Evolutionary conservation across 2,888 invertebrate species (phyloP).

Genomic region (Cosmia pyralina): DNA sequence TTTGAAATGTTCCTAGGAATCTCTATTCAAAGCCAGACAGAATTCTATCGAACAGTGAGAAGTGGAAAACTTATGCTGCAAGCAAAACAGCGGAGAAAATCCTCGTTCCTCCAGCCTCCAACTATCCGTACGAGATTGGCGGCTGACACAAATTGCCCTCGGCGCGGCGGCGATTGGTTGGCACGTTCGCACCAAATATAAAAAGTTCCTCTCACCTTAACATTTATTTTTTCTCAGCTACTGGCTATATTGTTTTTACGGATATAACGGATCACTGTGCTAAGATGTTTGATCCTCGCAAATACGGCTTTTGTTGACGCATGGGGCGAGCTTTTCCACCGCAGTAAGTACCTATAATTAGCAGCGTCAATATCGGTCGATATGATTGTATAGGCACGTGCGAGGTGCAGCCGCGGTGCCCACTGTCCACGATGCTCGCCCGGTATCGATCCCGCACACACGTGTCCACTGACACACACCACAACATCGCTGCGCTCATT

Average conservation of each 20-base stretch:
- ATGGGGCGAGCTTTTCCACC: neutral
- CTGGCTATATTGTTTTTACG: constrained; percentile 34
- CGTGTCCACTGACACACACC: constrained; percentile 36
- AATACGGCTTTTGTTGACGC: neutral
- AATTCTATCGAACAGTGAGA: constrained; percentile 58
- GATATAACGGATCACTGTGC: constrained; percentile 20
- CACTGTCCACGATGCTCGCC: constrained; percentile 39
- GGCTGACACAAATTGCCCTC: constrained; percentile 69
- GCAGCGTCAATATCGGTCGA: constrained; percentile 16
- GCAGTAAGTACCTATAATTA: constrained; percentile 27
- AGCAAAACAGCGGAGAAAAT: constrained; percentile 53
- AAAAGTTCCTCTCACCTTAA: constrained; percentile 60
- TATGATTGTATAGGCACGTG: constrained; percentile 25
- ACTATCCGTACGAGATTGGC: constrained; percentile 59
- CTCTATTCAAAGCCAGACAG: constrained; percentile 3
- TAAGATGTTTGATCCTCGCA: constrained; percentile 22
- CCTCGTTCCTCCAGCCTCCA: constrained; percentile 51
- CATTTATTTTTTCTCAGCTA: constrained; percentile 51
- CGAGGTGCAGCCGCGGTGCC: constrained; percentile 36
- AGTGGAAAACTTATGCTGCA: constrained; percentile 59
- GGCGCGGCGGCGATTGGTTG: constrained; percentile 65
- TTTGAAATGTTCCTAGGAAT: constrained; percentile 1
- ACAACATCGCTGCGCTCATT: constrained; percentile 44
- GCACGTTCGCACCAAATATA: constrained; percentile 71
- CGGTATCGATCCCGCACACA: constrained; percentile 59